Evolutionary conservation across 2,113 vertebrate genomes (phyloP).

Genomic region (Gobio gobio): DNA sequence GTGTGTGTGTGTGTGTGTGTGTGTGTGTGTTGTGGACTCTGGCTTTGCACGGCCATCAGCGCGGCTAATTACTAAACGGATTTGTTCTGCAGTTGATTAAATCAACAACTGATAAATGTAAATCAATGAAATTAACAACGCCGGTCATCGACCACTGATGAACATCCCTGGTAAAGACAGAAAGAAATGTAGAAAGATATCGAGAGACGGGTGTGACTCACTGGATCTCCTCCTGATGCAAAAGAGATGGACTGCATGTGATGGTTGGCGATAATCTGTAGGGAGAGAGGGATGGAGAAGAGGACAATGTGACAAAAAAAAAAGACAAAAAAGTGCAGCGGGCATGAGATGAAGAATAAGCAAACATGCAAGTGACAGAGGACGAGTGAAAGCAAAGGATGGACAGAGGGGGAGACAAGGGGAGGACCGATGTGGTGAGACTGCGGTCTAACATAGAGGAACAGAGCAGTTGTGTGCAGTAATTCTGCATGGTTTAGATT

Average conservation of each 20-base stretch:
- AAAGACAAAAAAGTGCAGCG: background rate
- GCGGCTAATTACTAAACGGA: background rate
- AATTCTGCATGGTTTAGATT: constrained; percentile 32
- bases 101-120: background rate
- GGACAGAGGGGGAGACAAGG: background rate
- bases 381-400: constrained; percentile 42
- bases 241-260: constrained; percentile 99
- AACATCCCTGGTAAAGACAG: background rate
- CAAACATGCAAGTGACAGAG: constrained; percentile 13
- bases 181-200: constrained; percentile 6
- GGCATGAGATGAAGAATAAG: background rate
- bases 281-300: constrained; percentile 40
- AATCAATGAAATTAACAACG: background rate
- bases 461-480: constrained; percentile 4
- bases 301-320: constrained; percentile 22
- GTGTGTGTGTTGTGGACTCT: background rate
- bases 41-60: background rate
- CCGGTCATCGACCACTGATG: background rate
- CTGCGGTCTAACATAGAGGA: constrained; percentile 10
- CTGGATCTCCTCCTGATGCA: constrained; percentile 95
- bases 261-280: constrained; percentile 98
- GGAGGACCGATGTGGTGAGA: constrained; percentile 54
- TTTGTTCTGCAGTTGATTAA: constrained; percentile 1
- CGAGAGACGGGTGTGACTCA: constrained; percentile 73
- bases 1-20: background rate